A percentile compares a stretch with the other conserved stretches of the same genome.
These are phyloP conservation scores for Campoletis sonorensis DNA, from an alignment of 1,140 invertebrate species.

Conservation along the genomic window DNA sequence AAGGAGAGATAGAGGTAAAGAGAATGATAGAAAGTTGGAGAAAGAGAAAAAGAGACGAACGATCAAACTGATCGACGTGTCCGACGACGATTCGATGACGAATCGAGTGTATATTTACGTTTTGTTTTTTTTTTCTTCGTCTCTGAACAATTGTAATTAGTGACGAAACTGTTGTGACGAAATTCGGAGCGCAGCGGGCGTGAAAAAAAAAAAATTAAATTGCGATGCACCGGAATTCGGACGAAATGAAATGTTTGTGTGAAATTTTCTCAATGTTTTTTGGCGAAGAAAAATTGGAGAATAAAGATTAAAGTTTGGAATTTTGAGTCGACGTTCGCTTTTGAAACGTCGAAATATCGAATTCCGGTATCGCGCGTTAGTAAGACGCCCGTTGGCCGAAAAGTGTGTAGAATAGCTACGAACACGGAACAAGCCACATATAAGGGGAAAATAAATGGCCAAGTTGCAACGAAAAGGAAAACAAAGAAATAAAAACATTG, in stretches of 20 bases:
- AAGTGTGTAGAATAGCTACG: slow-evolving; percentile 45
- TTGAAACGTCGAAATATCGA: too few species aligned
- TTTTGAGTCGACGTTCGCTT: too few species aligned
- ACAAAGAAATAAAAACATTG: slow-evolving; percentile 53
- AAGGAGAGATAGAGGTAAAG: slow-evolving; percentile 28
- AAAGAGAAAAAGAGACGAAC: not conserved
- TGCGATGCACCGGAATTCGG: too few species aligned
- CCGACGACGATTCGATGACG: not conserved
- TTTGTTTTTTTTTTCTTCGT: slow-evolving; percentile 6
- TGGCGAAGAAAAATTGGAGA: too few species aligned
- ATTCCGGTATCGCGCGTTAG: not conserved
- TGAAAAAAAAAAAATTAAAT: slow-evolving; percentile 37
- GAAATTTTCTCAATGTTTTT: too few species aligned
- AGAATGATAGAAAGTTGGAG: not conserved
- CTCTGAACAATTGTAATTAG: slow-evolving; percentile 3
- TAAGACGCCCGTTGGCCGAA: not conserved
- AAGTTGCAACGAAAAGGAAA: slow-evolving; percentile 26
- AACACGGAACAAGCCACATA: slow-evolving; percentile 71
- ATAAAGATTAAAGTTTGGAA: too few species aligned
- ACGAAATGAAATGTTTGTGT: too few species aligned
- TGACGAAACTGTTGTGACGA: slow-evolving; percentile 46
- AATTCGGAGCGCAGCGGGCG: slow-evolving; percentile 45
- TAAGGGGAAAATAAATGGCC: slow-evolving; percentile 45
- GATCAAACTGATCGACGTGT: not conserved
- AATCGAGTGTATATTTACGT: not conserved